Conservation (phyloP, 2,888 invertebrate genomes). For the Meiosimyza decipiens region DNA sequence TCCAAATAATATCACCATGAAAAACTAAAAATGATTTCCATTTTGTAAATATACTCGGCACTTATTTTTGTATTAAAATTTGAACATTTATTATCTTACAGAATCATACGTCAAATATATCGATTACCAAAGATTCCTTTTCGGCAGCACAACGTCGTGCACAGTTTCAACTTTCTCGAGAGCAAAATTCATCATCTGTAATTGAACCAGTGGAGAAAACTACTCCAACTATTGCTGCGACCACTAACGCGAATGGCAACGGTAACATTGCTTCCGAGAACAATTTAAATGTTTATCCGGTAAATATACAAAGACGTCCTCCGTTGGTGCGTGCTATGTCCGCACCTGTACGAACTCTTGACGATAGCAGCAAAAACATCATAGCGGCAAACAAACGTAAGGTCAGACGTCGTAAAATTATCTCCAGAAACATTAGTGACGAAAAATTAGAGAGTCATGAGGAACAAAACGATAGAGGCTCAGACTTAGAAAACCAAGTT, state of each 20-base stretch:
- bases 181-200: no score
- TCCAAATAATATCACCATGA: no score
- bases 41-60: no score
- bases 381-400: slow-evolving; percentile 58
- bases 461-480: slow-evolving; percentile 29
- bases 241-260: no score
- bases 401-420: slow-evolving; percentile 57
- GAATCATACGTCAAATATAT: no score
- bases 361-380: slow-evolving; percentile 55
- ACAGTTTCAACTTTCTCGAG: no score
- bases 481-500: slow-evolving; percentile 19
- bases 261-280: slow-evolving; percentile 27
- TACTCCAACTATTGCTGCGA: neutral
- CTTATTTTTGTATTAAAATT: no score
- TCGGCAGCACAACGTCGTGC: no score
- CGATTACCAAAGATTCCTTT: no score
- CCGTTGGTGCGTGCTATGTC: slow-evolving; percentile 67
- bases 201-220: neutral
- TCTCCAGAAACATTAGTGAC: slow-evolving; percentile 50
- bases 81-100: no score
- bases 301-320: slow-evolving; percentile 60
- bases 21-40: no score
- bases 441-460: slow-evolving; percentile 29
- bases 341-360: slow-evolving; percentile 62
- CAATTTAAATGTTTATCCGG: slow-evolving; percentile 50